Percentiles rank a stretch among this genome's conserved stretches.
Conservation (phyloP, 2,797 vertebrate genomes). For the Hoplostethus mediterraneus region DNA sequence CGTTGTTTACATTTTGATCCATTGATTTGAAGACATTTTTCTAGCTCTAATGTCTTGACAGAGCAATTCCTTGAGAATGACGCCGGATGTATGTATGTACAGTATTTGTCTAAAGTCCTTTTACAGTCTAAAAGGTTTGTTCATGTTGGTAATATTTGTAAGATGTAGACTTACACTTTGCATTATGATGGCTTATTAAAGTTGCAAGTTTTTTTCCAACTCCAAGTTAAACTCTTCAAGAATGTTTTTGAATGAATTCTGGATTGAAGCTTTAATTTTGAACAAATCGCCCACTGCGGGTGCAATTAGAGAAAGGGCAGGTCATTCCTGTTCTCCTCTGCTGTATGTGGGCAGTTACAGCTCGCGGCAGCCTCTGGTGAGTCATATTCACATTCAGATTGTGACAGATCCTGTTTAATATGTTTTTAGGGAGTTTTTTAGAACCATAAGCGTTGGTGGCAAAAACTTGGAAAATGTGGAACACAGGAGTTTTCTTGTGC, state of each 20-base stretch:
- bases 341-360: constrained; percentile 57
- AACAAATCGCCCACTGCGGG: constrained; percentile 44
- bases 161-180: too few species aligned
- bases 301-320: constrained; percentile 27
- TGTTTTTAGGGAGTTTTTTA: constrained; percentile 3
- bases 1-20: too few species aligned
- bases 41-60: too few species aligned
- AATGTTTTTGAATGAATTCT: neutral
- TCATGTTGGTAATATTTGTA: too few species aligned
- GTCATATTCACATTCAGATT: constrained; percentile 50
- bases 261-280: constrained; percentile 6
- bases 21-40: too few species aligned
- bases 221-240: too few species aligned
- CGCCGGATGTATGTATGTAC: too few species aligned
- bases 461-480: neutral
- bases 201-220: neutral
- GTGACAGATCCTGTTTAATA: constrained; percentile 35
- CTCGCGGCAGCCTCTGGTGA: constrained; percentile 38
- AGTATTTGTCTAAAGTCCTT: too few species aligned
- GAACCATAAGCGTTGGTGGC: neutral
- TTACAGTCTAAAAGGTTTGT: too few species aligned
- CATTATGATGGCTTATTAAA: neutral
- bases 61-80: too few species aligned
- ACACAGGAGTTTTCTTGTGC: neutral
- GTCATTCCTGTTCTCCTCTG: constrained; percentile 17